phyloP scores from a whole-genome alignment of 2,888 invertebrate species.

The Heliconius hortense region DNA sequence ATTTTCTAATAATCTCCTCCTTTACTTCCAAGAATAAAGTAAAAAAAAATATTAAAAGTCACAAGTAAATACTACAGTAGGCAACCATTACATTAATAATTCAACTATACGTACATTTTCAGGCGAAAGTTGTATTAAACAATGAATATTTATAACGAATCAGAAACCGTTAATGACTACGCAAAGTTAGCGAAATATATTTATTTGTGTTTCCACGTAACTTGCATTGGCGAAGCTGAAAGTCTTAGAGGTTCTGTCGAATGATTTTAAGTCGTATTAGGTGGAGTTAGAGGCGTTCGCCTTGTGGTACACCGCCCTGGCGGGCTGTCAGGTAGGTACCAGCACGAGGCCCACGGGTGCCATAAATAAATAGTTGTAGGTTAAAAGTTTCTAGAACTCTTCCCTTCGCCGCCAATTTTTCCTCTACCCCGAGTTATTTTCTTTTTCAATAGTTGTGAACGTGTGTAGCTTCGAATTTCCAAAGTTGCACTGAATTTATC shows the following conservation, averaged over 20 bases:
- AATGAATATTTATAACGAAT: constrained; percentile 48
- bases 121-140: constrained; percentile 37
- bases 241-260: constrained; percentile 18
- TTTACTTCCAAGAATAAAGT: too few relatives aligned
- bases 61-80: not conserved
- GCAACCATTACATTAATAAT: constrained; percentile 4
- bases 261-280: constrained; percentile 14
- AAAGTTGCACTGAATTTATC: constrained; percentile 35
- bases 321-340: not conserved
- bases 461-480: constrained; percentile 36
- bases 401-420: constrained; percentile 56
- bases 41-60: not conserved
- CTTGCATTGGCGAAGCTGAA: constrained; percentile 33
- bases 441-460: constrained; percentile 53
- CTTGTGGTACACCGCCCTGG: not conserved
- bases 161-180: constrained; percentile 44
- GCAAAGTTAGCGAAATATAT: constrained; percentile 47
- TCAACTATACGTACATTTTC: not conserved
- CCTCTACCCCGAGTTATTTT: constrained; percentile 64
- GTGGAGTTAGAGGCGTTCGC: not conserved
- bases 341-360: constrained; percentile 56
- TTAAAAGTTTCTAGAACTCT: constrained; percentile 63
- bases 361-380: constrained; percentile 74
- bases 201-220: constrained; percentile 48
- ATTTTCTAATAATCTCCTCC: too few relatives aligned